Base-by-base conservation (phyloP, 2,888 invertebrate species). In the Trisateles emortualis region DNA sequence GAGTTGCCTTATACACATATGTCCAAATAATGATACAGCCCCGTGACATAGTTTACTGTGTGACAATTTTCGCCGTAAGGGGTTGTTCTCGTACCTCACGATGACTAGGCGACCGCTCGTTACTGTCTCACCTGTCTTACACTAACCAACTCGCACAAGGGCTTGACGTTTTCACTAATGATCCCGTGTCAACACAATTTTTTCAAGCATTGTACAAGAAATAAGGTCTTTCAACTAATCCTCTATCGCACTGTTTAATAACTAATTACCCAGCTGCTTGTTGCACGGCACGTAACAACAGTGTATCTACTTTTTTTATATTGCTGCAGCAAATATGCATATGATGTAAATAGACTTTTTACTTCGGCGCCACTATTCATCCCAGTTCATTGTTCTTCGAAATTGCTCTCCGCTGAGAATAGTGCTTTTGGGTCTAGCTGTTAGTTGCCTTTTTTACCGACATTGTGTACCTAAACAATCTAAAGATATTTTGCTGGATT, bases 321-420 rank as follows among this genome's bases (percentile, higher is more conserved):
- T 83, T 79, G 78, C 79, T 71, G 74, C 76, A 78, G 78, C 72
- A 85, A 87, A 85, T 86, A 82, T 87, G 85, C 83, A 86, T 85
- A 84, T 86, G 87, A 87, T 86, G 87, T 87, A 88, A 89, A 88
- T 87, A 87, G 76, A 86, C 83, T 88, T 88, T 88, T 88, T 89
- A 87, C 86, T 89, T 87, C 82, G 77, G 82, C 84, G 81, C 81
- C 76, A 81, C 84, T 78, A 89, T 90, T 89, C 88, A 90, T 84
- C 80, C 83, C 79, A 76, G 85, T 83, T 87, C 86, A 90, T 91
- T 90, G 89, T 90, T 90, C 87, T 88, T 87, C 79, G 84, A 88
- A 90, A 91, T 90, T 90, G 89, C 89, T 88, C 86, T 84, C 81
- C 81, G 84, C 78, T 74, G 83, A 83, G 84, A 85, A 88, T 84